Percentiles rank a stretch among this genome's conserved stretches.
Conservation (phyloP, 1,140 invertebrate species). For the Bombus waltoni region DNA sequence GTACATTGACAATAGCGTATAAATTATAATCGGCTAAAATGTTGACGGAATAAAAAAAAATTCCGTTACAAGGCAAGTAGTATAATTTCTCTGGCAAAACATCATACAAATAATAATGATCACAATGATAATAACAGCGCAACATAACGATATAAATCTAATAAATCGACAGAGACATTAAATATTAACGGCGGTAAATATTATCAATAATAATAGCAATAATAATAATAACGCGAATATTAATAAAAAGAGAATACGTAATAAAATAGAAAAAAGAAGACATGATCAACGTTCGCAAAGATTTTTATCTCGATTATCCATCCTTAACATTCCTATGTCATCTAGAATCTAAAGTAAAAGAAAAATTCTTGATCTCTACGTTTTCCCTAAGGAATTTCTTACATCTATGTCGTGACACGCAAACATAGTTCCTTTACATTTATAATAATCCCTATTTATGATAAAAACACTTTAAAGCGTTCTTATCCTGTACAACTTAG, state of each 20-base stretch:
- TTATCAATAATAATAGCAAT: constrained; percentile 28
- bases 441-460: constrained; percentile 54
- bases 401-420: constrained; percentile 64
- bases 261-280: constrained; percentile 28
- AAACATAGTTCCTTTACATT: constrained; percentile 70
- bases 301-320: constrained; percentile 45
- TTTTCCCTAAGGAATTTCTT: constrained; percentile 52
- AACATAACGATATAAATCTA: constrained; percentile 37
- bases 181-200: constrained; percentile 35
- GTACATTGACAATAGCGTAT: constrained; percentile 57
- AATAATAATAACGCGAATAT: constrained; percentile 34
- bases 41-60: constrained; percentile 43
- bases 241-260: constrained; percentile 43
- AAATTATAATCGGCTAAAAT: constrained; percentile 58
- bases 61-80: constrained; percentile 28
- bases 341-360: constrained; percentile 46
- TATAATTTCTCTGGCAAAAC: constrained; percentile 6
- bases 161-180: constrained; percentile 34
- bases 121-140: constrained; percentile 35
- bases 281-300: constrained; percentile 42
- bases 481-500: constrained; percentile 58
- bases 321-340: constrained; percentile 46
- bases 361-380: constrained; percentile 52
- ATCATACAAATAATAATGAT: constrained; percentile 54
- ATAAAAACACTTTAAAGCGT: constrained; percentile 57